These are phyloP conservation scores for Philopotamus ludificatus DNA, from an alignment of 1,140 invertebrate species.

Conservation along the genomic window DNA sequence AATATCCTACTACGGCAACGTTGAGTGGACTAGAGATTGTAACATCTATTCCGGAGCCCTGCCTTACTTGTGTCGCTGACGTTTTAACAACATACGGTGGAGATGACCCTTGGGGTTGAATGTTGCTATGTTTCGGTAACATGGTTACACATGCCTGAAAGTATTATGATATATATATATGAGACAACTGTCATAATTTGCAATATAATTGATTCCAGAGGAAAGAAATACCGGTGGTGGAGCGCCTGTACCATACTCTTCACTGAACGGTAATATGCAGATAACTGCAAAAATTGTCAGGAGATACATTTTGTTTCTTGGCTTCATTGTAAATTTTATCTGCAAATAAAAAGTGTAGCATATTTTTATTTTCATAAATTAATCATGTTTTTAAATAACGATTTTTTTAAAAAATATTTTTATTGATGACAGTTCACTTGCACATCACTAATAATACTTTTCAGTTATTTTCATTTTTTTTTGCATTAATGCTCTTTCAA, in stretches of 20 bases:
- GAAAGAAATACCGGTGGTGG: slow-evolving; percentile 48
- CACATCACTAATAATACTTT: too few relatives aligned
- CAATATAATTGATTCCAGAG: too few relatives aligned
- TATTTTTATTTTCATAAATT: background rate
- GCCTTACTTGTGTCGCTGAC: slow-evolving; percentile 48
- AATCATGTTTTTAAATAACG: too few relatives aligned
- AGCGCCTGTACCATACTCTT: slow-evolving; percentile 50
- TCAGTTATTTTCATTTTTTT: too few relatives aligned
- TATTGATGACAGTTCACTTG: too few relatives aligned
- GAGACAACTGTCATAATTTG: slow-evolving; percentile 3
- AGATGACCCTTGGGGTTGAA: slow-evolving; percentile 45
- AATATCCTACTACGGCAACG: slow-evolving; percentile 49
- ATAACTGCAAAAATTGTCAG: background rate
- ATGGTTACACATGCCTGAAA: slow-evolving; percentile 52
- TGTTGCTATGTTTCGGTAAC: slow-evolving; percentile 47
- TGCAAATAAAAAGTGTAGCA: background rate
- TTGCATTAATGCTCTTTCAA: too few relatives aligned
- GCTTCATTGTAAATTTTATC: background rate
- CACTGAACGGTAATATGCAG: slow-evolving; percentile 42
- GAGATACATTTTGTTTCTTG: slow-evolving; percentile 4
- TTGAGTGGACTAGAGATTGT: slow-evolving; percentile 49
- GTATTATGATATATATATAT: slow-evolving; percentile 8
- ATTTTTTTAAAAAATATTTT: too few relatives aligned
- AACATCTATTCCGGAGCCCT: slow-evolving; percentile 48
- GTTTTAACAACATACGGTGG: slow-evolving; percentile 48